These are phyloP conservation scores for Arrhopalites spinosus DNA, from an alignment of 2,888 invertebrate species.

Conservation along the genomic window DNA sequence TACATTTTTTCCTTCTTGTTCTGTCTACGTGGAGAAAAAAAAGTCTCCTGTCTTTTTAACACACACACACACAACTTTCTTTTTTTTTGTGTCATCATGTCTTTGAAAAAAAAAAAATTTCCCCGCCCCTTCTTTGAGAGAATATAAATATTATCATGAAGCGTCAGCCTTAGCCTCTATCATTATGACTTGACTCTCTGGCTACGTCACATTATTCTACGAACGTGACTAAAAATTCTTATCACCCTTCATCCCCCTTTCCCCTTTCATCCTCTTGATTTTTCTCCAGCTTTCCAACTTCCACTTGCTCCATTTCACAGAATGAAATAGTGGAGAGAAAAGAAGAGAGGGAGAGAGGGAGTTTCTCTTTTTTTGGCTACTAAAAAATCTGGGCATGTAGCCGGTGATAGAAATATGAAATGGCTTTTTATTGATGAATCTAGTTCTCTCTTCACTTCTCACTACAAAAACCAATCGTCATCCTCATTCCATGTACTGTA, in stretches of 20 bases:
- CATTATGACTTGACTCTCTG: too few species aligned
- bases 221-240: conserved; percentile 11
- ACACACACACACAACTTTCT: background rate
- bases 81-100: too few species aligned
- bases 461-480: too few species aligned
- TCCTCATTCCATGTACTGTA: too few species aligned
- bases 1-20: background rate
- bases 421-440: conserved; percentile 19
- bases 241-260: background rate
- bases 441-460: too few species aligned
- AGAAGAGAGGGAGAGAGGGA: background rate
- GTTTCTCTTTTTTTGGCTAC: too few species aligned
- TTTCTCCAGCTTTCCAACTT: background rate
- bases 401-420: conserved; percentile 17
- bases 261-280: background rate
- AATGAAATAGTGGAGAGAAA: background rate
- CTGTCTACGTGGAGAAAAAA: background rate
- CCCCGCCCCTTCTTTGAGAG: background rate
- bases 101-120: too few species aligned
- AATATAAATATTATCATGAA: background rate
- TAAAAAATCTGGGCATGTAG: background rate
- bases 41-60: background rate
- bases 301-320: background rate
- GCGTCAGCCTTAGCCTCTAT: background rate
- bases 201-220: background rate